A percentile compares a stretch with the other conserved stretches of the same genome.
Conservation (phyloP, 2,888 invertebrate genomes). For the Sarcophaga rosellei region DNA sequence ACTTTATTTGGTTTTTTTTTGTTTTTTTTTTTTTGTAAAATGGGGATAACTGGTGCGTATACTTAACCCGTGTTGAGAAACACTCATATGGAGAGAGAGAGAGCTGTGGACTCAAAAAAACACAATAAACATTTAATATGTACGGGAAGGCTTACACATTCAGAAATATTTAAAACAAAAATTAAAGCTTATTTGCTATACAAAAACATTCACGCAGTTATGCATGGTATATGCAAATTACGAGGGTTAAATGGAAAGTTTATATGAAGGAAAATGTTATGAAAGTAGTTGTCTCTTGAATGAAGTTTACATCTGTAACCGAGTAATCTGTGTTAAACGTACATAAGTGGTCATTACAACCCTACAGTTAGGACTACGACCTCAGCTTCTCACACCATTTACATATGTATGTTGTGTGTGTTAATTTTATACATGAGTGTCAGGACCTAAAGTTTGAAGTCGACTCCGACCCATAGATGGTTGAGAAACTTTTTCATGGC, state of each 20-base stretch:
- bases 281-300: too few species aligned
- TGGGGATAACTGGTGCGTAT: conserved; percentile 47
- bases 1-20: neutral
- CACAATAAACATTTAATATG: neutral
- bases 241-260: neutral
- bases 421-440: too few species aligned
- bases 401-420: too few species aligned
- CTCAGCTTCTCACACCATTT: too few species aligned
- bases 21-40: conserved; percentile 27
- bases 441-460: too few species aligned
- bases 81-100: neutral
- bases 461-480: too few species aligned
- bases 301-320: too few species aligned
- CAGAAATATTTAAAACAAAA: too few species aligned
- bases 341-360: too few species aligned
- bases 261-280: neutral
- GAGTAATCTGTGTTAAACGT: too few species aligned
- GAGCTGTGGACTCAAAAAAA: neutral
- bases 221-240: neutral
- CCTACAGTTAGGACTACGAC: too few species aligned
- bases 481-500: too few species aligned
- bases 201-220: neutral
- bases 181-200: neutral
- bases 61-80: conserved; percentile 38
- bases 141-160: neutral